Percentiles rank a stretch among this genome's conserved stretches.
phyloP scores from a whole-genome alignment of 2,797 vertebrate genomes.

The Todus mexicanus region DNA sequence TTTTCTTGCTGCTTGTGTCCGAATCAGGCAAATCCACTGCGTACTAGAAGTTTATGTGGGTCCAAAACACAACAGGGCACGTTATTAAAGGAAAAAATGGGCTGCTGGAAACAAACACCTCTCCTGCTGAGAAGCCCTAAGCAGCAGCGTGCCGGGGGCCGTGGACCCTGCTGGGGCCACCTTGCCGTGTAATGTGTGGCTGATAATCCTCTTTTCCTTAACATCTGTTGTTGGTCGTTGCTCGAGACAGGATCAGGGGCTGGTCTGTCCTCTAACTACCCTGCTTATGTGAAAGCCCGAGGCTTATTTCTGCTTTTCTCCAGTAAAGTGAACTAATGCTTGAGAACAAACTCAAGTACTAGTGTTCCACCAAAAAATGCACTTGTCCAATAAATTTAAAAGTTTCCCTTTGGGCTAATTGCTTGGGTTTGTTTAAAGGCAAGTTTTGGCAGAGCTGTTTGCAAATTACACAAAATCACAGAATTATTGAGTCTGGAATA shows the following conservation, averaged over 20 bases:
- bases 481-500: too few relatives aligned
- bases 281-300: not conserved
- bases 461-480: too few relatives aligned
- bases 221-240: not conserved
- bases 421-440: not conserved
- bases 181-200: accelerated
- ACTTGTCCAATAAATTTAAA: not conserved
- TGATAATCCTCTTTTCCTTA: not conserved
- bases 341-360: not conserved
- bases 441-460: not conserved
- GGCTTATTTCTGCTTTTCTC: not conserved
- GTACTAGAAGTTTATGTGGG: not conserved
- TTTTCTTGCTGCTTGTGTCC: not conserved
- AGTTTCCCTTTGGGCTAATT: not conserved
- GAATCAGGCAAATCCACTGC: not conserved
- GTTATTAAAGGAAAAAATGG: not conserved
- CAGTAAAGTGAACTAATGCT: not conserved
- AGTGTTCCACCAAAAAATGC: not conserved
- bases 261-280: not conserved
- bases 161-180: not conserved
- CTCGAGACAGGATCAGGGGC: not conserved
- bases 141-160: not conserved
- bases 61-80: not conserved
- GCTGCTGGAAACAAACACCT: not conserved
- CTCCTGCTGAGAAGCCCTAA: not conserved